Evolutionary conservation across 2,888 invertebrate species (phyloP).

Genomic region (Apotomis capreana): DNA sequence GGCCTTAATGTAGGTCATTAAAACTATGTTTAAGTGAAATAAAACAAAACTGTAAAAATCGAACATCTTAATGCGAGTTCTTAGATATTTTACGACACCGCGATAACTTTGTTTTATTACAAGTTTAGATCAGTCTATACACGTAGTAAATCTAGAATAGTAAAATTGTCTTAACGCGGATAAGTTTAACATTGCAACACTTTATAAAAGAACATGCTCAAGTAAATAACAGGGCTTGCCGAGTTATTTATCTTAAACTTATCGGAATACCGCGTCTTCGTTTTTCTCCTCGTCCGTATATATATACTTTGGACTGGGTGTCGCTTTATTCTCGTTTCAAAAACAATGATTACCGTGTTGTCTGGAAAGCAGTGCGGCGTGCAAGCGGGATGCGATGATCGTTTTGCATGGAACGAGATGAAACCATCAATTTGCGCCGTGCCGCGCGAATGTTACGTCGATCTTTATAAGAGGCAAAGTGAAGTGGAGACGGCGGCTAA

Average conservation of each 20-base stretch:
- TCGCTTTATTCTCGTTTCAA: conserved; percentile 75
- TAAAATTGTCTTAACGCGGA: too few species aligned
- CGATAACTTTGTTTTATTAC: too few species aligned
- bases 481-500: conserved; percentile 45
- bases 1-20: conserved; percentile 9
- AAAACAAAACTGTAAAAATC: too few species aligned
- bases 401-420: conserved; percentile 78
- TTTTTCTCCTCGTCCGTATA: conserved; percentile 73
- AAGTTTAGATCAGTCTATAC: too few species aligned
- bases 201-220: conserved; percentile 22
- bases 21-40: too few species aligned
- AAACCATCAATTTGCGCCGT: conserved; percentile 77
- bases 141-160: too few species aligned
- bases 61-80: too few species aligned
- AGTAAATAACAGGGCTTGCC: conserved; percentile 66
- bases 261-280: conserved; percentile 74
- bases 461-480: conserved; percentile 65
- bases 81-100: too few species aligned
- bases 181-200: neutral
- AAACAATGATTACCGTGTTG: conserved; percentile 78
- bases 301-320: conserved; percentile 71
- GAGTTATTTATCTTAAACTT: conserved; percentile 80
- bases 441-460: conserved; percentile 67
- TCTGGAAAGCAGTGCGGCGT: conserved; percentile 63
- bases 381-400: conserved; percentile 75